A percentile compares a stretch with the other conserved stretches of the same genome.
These are phyloP conservation scores for Bothrops jararaca DNA, from an alignment of 2,113 vertebrate species.

Conservation along the genomic window DNA sequence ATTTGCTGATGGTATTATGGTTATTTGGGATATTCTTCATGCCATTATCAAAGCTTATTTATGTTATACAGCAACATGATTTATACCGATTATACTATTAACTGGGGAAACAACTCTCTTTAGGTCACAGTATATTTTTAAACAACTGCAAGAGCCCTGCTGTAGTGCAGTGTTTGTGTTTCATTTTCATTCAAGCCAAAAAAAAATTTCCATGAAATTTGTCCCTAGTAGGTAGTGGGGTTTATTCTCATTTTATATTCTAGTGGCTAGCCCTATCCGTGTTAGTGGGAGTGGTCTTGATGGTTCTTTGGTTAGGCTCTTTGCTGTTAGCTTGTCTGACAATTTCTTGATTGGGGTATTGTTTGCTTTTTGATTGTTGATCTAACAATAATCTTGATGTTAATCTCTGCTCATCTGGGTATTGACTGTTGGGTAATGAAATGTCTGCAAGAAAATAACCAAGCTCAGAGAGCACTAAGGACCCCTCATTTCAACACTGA, in stretches of 20 bases:
- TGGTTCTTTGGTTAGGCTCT: neutral
- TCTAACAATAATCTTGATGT: neutral
- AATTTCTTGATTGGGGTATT: neutral
- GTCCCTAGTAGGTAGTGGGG: neutral
- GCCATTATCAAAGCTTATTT: neutral
- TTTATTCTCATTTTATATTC: neutral
- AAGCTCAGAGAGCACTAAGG: neutral
- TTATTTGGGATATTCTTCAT: neutral
- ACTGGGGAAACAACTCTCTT: neutral
- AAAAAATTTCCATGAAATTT: neutral
- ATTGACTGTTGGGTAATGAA: neutral
- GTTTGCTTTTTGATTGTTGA: neutral
- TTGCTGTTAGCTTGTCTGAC: neutral
- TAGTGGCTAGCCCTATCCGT: neutral
- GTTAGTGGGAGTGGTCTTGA: neutral
- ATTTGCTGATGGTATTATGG: neutral
- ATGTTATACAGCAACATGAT: neutral
- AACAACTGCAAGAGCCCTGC: neutral
- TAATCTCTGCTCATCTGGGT: neutral
- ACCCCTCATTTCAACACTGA: neutral
- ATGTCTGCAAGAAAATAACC: neutral
- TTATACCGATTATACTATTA: neutral
- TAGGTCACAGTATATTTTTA: neutral
- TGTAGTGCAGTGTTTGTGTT: neutral
- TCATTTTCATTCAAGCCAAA: neutral